phyloP scores from a whole-genome alignment of 2,888 invertebrate genomes.

The Agrochola circellaris region DNA sequence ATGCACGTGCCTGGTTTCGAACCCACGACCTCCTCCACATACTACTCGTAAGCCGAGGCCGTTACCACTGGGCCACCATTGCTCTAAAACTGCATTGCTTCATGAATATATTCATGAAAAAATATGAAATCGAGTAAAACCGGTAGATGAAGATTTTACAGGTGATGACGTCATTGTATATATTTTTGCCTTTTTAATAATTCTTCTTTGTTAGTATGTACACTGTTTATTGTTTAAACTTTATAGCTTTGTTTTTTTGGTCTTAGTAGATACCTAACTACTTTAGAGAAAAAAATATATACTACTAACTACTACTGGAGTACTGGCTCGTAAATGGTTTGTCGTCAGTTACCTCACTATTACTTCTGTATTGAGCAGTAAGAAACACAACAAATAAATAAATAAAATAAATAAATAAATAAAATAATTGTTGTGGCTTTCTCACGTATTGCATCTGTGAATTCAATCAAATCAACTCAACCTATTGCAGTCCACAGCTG shows the following conservation, averaged over 20 bases:
- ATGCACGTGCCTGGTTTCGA: no score
- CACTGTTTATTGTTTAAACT: constrained; percentile 8
- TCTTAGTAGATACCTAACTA: not conserved
- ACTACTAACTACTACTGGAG: no score
- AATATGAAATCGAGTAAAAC: constrained; percentile 34
- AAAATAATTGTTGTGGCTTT: not conserved
- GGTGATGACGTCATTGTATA: constrained; percentile 20
- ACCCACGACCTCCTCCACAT: no score
- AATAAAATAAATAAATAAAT: no score
- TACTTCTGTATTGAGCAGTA: no score
- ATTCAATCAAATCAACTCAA: not conserved
- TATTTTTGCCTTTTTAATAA: constrained; percentile 10
- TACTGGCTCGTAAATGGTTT: no score
- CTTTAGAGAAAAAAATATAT: no score
- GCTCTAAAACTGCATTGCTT: not conserved
- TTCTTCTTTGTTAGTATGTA: constrained; percentile 15
- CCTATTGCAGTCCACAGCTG: not conserved
- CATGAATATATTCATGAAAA: constrained; percentile 37
- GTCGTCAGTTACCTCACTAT: no score
- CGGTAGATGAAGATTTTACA: not conserved
- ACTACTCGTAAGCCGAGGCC: no score
- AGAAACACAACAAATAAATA: no score
- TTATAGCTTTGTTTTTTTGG: constrained; percentile 3
- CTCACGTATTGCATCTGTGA: not conserved
- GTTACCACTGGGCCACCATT: no score